Base-by-base conservation (phyloP, 2,888 invertebrate genomes). In the Busseola fusca region DNA sequence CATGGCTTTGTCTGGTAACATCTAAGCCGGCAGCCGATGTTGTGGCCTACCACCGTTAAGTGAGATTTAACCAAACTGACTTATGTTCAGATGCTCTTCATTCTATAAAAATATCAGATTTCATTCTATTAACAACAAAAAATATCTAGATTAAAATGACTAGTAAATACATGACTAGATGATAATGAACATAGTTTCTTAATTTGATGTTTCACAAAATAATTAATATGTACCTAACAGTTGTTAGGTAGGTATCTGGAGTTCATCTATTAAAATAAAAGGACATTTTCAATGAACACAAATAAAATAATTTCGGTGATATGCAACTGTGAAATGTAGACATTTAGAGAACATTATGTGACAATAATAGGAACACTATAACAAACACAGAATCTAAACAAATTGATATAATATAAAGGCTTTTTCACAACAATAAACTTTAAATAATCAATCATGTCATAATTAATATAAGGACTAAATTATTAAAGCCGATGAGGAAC, bases 51-150 rank as follows among this genome's bases (percentile, higher is more conserved):
- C n/a, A n/a, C n/a, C n/a, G n/a, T 72, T 64, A 57, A 34, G 52
- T 56, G 75, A 66, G 59, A 74, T 64, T 73, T 34, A 50, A 69
- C 25, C 25, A 73, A 65, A 73, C 65, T 65, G 30, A 58, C 58
- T 73, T 27, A 68, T 58, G 30, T 76, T 27, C 21, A 54, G 50
- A 73, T 48, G 69, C 59, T 62, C 37, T 74, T n/a, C 64, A 66
- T 83, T 63, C 83, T 85, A 84, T 81, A 85, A 85, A 85, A 85
- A 85, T 85, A 85, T 80, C 57, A 74, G 72, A 69, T 79, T 74
- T 76, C 57, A 62, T 72, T 79, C 74, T 79, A 84, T 27, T 67
- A 77, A 80, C 66, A 72, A 75, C 65, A 77, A 78, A 74, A 45
- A 54, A 54, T 71, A 78, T 69, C 64, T 83, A 73, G 57, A 64